Evolutionary conservation across 2,888 invertebrate genomes (phyloP).

Genomic region (Polydrusus pterygomalis): DNA sequence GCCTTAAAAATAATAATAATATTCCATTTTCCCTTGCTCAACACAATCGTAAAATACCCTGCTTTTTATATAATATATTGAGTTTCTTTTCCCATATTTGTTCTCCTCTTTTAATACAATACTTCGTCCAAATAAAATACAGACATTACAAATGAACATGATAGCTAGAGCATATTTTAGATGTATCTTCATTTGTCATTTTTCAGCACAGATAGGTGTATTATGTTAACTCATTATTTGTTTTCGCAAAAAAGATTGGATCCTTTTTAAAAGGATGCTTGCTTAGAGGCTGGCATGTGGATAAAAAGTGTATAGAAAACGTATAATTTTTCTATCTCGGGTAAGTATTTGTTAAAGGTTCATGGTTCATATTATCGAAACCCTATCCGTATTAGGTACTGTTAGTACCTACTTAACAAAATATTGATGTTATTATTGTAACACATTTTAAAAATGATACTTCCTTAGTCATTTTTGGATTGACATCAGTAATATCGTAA

Average conservation of each 20-base stretch:
- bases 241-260: slow-evolving; percentile 1
- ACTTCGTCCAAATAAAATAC: slow-evolving; percentile 17
- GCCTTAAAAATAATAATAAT: neutral
- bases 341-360: too few species aligned
- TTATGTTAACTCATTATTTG: slow-evolving; percentile 35
- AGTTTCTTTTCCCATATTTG: slow-evolving; percentile 3
- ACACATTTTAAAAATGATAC: too few species aligned
- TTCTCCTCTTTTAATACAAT: slow-evolving; percentile 8
- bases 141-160: slow-evolving; percentile 38
- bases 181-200: slow-evolving; percentile 45
- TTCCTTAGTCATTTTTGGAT: too few species aligned
- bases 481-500: too few species aligned
- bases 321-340: too few species aligned
- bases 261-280: too few species aligned
- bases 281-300: too few species aligned
- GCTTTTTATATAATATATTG: neutral
- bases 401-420: too few species aligned
- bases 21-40: neutral
- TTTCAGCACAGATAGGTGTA: slow-evolving; percentile 20
- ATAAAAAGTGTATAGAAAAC: too few species aligned
- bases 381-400: too few species aligned
- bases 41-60: neutral
- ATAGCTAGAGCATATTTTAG: slow-evolving; percentile 30
- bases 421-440: too few species aligned
- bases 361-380: too few species aligned